Evolutionary conservation across 2,113 vertebrate species (phyloP), one percentile per base, ranked within the genome.

Genomic region (Lethenteron camtschaticum): DNA sequence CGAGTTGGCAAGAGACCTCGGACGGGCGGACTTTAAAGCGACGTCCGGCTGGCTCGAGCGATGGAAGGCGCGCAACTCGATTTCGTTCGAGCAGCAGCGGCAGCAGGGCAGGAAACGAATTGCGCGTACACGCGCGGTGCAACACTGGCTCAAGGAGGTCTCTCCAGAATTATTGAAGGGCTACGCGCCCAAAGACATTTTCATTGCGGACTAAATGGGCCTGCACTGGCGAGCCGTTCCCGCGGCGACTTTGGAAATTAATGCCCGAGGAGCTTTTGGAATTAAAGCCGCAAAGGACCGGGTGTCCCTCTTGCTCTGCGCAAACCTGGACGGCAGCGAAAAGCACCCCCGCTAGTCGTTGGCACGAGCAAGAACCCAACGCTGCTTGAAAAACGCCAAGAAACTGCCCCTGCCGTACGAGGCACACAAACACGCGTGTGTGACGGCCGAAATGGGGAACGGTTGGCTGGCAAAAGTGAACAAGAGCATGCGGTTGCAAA

Each of bases 51-150:
- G 73, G 71, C 57, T 68, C 1, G 57, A 57, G 9, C n/a, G 71
- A 12, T 72, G 73, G 71, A 72, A 72, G 55, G 58, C 41, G 6
- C 58, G 70, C 14, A 70, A 72, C 69, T 68, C 69, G 56, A 56
- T 72, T 2, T 11, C 68, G 20, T 68, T 58, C 68, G 68, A 70
- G 73, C 16, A 41, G 41, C 41, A 41, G 24, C 4, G 57, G 55
- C 56, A 58, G 7, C 60, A 11, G 2, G 6, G 16, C 1, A 66
- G 68, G 57, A 16, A 57, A 63, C 70, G 3, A 3, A 63, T 57
- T 1, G 9, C 2, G 2, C 59, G 70, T 2, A 11, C n/a, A 1
- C 3, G 68, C 10, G 9, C 14, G 0, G 9, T 66, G 16, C 12
- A 1, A n/a, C 41, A 56, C 12, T 57, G 57, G 69, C 18, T 10